Evolutionary conservation across 2,113 vertebrate species (phyloP).

Genomic region (Illadopsis cleaveri): DNA sequence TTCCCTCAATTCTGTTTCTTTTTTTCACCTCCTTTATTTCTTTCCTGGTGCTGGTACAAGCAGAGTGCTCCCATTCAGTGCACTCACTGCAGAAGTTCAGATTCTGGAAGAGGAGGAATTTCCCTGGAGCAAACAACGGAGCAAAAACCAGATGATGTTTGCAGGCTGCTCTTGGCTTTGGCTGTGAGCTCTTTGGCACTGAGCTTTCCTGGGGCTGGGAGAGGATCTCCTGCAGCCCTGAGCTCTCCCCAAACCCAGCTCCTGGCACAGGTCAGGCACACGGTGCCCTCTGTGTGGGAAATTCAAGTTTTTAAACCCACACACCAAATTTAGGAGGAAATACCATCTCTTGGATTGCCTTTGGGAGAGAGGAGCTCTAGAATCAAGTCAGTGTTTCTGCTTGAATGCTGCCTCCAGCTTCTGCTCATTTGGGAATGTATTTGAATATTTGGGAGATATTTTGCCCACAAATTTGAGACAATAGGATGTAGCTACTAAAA

Average conservation of each 20-base stretch:
- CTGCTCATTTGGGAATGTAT: neutral
- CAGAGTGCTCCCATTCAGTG: neutral
- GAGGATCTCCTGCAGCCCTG: neutral
- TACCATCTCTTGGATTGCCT: neutral
- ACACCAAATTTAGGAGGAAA: neutral
- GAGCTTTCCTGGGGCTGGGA: neutral
- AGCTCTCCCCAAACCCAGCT: neutral
- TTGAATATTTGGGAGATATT: neutral
- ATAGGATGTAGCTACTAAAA: neutral
- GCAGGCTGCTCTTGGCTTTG: neutral
- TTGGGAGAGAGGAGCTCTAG: neutral
- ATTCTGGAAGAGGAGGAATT: neutral
- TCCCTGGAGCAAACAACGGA: neutral
- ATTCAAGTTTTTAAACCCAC: neutral
- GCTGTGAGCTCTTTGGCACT: neutral
- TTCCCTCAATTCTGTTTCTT: neutral
- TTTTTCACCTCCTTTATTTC: too few relatives aligned
- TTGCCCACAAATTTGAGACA: neutral
- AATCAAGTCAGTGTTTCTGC: neutral
- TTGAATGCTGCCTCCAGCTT: neutral
- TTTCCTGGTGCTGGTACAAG: neutral
- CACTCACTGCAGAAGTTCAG: neutral
- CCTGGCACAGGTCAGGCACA: fast-evolving
- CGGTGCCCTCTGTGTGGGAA: fast-evolving
- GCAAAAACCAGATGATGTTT: neutral